Conservation (phyloP, 2,888 invertebrate genomes). For the Escarpia spicata region DNA sequence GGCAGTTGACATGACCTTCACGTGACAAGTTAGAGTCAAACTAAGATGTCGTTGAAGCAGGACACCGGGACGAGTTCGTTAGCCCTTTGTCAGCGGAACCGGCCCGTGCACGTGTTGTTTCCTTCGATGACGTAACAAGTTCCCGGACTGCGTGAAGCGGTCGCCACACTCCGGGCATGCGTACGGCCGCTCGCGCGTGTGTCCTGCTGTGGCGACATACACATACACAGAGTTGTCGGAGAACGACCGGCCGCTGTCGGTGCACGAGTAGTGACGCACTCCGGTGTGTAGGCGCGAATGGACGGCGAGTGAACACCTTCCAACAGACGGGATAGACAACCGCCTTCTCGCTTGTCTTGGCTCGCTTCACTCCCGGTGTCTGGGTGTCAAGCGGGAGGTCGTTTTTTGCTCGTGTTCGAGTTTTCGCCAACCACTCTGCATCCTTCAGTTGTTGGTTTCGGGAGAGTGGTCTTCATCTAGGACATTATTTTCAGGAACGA, state of each 20-base stretch:
- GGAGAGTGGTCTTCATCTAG: too few relatives aligned
- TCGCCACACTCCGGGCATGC: slow-evolving; percentile 98
- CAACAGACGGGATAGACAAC: too few relatives aligned
- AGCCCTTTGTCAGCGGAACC: neutral
- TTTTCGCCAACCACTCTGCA: too few relatives aligned
- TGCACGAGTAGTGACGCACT: neutral
- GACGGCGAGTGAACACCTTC: neutral
- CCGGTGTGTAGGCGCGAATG: neutral
- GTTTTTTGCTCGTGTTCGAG: too few relatives aligned
- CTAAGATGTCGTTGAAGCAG: neutral
- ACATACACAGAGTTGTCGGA: neutral
- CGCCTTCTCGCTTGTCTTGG: too few relatives aligned
- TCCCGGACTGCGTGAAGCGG: slow-evolving; percentile 73
- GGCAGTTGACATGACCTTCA: neutral
- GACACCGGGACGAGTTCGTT: neutral
- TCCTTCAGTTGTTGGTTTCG: too few relatives aligned
- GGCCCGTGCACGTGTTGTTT: neutral
- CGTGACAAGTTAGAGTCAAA: neutral
- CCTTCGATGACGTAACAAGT: neutral
- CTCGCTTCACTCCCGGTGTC: too few relatives aligned
- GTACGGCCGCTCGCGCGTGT: slow-evolving; percentile 96
- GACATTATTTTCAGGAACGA: too few relatives aligned
- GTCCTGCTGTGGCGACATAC: slow-evolving; percentile 90
- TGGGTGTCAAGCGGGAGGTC: neutral
- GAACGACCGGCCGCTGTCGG: neutral